A percentile compares a stretch with the other conserved stretches of the same genome.
These are phyloP conservation scores for Hypercompe scribonia DNA, from an alignment of 2,888 invertebrate species.

Conservation along the genomic window DNA sequence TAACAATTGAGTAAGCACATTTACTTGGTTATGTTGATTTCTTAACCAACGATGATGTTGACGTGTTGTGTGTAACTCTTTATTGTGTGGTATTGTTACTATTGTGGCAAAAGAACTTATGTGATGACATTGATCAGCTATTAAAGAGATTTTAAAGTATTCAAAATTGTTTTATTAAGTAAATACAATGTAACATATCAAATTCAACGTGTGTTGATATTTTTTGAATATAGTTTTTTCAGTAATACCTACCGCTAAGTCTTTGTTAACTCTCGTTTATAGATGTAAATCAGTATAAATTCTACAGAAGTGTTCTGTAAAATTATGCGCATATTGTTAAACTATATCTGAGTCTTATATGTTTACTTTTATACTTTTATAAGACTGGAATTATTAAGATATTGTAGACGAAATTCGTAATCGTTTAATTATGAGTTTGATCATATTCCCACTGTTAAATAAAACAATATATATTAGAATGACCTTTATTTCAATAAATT, in stretches of 20 bases:
- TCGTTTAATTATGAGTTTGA: neutral
- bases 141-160: neutral
- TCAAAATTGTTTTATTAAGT: neutral
- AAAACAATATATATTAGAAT: slow-evolving; percentile 27
- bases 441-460: neutral
- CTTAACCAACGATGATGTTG: slow-evolving; percentile 12
- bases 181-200: no score
- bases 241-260: no score
- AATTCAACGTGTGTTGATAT: no score
- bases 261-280: no score
- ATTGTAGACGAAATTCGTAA: neutral
- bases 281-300: no score
- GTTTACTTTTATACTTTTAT: neutral
- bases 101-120: neutral
- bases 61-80: neutral
- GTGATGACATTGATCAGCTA: no score
- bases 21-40: no score
- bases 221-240: no score
- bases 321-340: no score
- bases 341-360: neutral
- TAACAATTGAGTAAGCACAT: slow-evolving; percentile 20
- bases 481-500: slow-evolving; percentile 51
- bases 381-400: neutral
- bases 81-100: neutral
- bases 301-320: no score